Percentiles rank a stretch among this genome's conserved stretches.
These are phyloP conservation scores for Fragum sueziense DNA, from an alignment of 2,888 invertebrate species.

Conservation along the genomic window DNA sequence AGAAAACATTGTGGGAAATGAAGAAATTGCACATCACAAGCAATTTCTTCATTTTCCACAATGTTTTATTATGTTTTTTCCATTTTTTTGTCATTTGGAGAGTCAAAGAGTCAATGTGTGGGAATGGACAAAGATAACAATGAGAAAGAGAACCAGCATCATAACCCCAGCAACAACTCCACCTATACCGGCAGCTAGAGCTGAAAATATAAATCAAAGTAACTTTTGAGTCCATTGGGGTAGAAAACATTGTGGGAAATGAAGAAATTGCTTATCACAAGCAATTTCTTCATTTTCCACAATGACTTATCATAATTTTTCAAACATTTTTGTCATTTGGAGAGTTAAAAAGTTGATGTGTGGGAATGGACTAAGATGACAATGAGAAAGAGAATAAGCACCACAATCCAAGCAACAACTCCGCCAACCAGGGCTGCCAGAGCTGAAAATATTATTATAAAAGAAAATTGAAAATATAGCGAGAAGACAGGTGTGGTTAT, in stretches of 20 bases:
- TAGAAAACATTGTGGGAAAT: background rate
- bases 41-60: background rate
- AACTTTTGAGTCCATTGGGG: background rate
- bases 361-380: too few relatives aligned
- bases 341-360: too few relatives aligned
- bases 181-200: constrained; percentile 56
- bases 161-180: constrained; percentile 61
- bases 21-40: background rate
- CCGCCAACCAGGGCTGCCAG: constrained; percentile 59
- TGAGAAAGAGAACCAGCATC: constrained; percentile 57
- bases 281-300: too few relatives aligned
- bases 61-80: too few relatives aligned
- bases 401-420: constrained; percentile 58
- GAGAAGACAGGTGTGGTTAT: too few relatives aligned
- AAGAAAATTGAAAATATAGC: too few relatives aligned
- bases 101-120: too few relatives aligned
- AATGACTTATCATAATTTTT: too few relatives aligned
- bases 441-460: constrained; percentile 60
- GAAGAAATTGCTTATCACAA: background rate
- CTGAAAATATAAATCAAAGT: too few relatives aligned
- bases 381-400: constrained; percentile 58
- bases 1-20: background rate
- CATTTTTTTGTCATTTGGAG: too few relatives aligned
- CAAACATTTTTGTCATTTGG: too few relatives aligned
- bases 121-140: too few relatives aligned